Conservation (phyloP, 2,797 vertebrate species). For the Sebastes aleutianus region DNA sequence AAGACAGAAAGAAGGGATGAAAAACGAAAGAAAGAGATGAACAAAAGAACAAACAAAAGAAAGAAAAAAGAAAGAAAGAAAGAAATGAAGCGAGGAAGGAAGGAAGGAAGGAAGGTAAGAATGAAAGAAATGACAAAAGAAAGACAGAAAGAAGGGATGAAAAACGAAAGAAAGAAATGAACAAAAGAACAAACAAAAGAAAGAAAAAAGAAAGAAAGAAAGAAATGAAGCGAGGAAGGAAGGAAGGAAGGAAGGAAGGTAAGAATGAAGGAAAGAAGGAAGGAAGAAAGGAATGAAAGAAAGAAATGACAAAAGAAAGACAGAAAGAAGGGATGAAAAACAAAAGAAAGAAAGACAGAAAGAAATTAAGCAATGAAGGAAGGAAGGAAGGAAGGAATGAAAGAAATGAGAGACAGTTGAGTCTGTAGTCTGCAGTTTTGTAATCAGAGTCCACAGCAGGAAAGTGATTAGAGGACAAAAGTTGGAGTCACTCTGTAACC, state of each 20-base stretch:
- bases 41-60: too few species aligned
- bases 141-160: too few species aligned
- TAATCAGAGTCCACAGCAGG: slow-evolving; percentile 42
- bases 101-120: not conserved
- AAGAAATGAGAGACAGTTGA: not conserved
- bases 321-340: too few species aligned
- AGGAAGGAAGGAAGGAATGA: too few species aligned
- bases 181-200: too few species aligned
- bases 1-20: not conserved
- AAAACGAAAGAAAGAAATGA: not conserved
- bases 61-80: not conserved
- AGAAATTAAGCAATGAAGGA: not conserved
- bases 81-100: not conserved
- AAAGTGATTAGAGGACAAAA: slow-evolving; percentile 47
- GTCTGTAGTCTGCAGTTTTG: not conserved
- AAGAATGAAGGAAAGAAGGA: not conserved
- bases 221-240: not conserved
- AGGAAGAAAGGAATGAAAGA: too few species aligned
- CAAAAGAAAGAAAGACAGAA: not conserved
- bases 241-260: not conserved
- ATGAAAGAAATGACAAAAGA: too few species aligned
- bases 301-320: too few species aligned
- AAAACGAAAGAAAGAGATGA: not conserved
- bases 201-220: not conserved
- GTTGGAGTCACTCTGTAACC: slow-evolving; percentile 45